A percentile compares a stretch with the other conserved stretches of the same genome.
These are phyloP conservation scores for Mus musculus DNA, from an alignment of 2,113 vertebrate genomes.

Conservation along the genomic window DNA sequence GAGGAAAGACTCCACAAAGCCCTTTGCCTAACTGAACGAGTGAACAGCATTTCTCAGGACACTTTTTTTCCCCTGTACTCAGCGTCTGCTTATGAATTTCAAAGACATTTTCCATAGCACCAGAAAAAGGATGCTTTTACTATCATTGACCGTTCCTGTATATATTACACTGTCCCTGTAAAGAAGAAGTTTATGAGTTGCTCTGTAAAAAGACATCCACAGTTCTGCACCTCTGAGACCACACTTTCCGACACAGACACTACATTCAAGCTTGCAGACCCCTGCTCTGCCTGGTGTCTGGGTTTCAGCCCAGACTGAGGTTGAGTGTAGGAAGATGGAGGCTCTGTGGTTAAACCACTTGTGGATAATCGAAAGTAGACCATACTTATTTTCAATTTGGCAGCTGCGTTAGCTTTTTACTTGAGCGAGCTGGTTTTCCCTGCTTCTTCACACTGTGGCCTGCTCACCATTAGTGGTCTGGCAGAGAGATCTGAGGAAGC, in stretches of 20 bases:
- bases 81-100: neutral
- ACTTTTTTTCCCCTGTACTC: neutral
- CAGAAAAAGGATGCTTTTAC: neutral
- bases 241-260: constrained; percentile 57
- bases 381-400: constrained; percentile 73
- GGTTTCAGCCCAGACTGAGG: constrained; percentile 69
- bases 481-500: neutral
- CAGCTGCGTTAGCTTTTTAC: constrained; percentile 54
- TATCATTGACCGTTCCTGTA: neutral
- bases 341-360: constrained; percentile 74
- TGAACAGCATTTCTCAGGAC: neutral
- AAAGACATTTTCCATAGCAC: neutral
- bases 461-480: constrained; percentile 52
- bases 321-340: constrained; percentile 64
- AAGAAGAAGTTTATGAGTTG: neutral
- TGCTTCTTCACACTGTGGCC: constrained; percentile 33
- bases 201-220: constrained; percentile 30
- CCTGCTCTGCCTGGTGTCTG: constrained; percentile 13
- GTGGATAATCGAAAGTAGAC: constrained; percentile 74
- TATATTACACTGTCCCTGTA: neutral
- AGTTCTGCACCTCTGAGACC: neutral
- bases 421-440: constrained; percentile 36
- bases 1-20: neutral
- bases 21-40: neutral
- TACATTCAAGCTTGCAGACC: constrained; percentile 35